Evolutionary conservation across 2,888 invertebrate species (phyloP), one percentile per base, ranked within the genome.

Genomic region (Acleris laterana): DNA sequence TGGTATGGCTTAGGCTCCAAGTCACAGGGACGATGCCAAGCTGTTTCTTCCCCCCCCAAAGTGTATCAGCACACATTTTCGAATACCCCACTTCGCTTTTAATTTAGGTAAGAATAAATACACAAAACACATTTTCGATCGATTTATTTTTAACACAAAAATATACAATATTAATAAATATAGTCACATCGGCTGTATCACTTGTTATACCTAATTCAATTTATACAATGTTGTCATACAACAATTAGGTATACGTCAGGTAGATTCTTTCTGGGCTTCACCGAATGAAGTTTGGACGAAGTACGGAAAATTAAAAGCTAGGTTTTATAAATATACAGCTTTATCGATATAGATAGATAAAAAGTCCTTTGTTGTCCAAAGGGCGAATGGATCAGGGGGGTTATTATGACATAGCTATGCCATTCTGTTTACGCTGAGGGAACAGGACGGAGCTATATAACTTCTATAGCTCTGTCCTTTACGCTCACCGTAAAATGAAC

Each of bases 111-210:
- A 67, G 58, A 63, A 70, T 72, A 73, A 73, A 70, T n/a, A 46
- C 68, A 69, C 13, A 42, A 50, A 72, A 69, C 13, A 42, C 49
- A 72, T 69, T 70, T 78, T 87, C 80, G 84, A 80, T 85, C 76
- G 79, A 84, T 92, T 92, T 90, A 90, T 90, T 91, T 81, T 80
- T 84, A 92, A 92, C 91, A 90, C 90, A 92, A 92, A 86, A 87
- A 90, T 90, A 89, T 90, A 90, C 88, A 90, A 86, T 90, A 88
- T 91, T 88, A 90, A 91, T 91, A 92, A 91, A 92, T 89, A 90
- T 91, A 82, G 85, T 90, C 87, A 89, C 86, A 83, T 91, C 83
- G 82, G 86, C 81, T 83, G 78, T 89, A 87, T 90, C 89, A 90
- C 89, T 84, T 81, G 77, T 81, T 74, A 79, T 85, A 84, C 77